phyloP scores from a whole-genome alignment of 2,888 invertebrate genomes.

The Invenusta paracnida region DNA sequence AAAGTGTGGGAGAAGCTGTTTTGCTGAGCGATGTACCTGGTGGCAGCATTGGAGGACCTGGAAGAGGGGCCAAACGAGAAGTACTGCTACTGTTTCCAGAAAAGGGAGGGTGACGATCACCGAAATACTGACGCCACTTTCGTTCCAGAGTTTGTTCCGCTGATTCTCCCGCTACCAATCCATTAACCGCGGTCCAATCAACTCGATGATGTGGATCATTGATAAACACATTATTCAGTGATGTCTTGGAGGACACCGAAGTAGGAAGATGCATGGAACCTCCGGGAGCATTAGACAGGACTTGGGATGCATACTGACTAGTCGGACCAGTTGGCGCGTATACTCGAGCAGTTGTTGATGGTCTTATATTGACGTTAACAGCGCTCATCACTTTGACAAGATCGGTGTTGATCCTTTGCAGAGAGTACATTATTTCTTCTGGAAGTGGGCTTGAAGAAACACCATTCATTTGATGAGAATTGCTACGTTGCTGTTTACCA shows the following conservation, averaged over 20 bases:
- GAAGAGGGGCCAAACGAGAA: not conserved
- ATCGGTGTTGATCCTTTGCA: not conserved
- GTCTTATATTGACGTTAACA: slow-evolving; percentile 6
- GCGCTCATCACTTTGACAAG: not conserved
- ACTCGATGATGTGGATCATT: slow-evolving; percentile 30
- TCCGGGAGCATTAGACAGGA: slow-evolving; percentile 3
- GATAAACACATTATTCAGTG: not conserved
- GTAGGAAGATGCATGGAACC: not conserved
- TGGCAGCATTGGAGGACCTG: not conserved
- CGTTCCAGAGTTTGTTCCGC: slow-evolving; percentile 8
- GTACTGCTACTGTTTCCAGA: not conserved
- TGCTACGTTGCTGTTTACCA: not conserved
- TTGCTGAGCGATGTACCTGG: not conserved
- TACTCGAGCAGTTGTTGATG: not conserved
- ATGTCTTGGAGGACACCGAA: not conserved
- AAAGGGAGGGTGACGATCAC: slow-evolving; percentile 23
- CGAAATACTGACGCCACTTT: slow-evolving; percentile 29
- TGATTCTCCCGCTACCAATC: not conserved
- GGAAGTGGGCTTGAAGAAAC: not conserved
- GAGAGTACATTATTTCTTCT: not conserved
- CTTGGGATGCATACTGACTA: not conserved
- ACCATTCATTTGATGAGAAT: not conserved
- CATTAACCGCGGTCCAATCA: slow-evolving; percentile 22
- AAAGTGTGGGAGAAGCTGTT: not conserved
- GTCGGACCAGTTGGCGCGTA: slow-evolving; percentile 1